Conservation (phyloP, 2,888 invertebrate species). For the Crossocerus cetratus region DNA sequence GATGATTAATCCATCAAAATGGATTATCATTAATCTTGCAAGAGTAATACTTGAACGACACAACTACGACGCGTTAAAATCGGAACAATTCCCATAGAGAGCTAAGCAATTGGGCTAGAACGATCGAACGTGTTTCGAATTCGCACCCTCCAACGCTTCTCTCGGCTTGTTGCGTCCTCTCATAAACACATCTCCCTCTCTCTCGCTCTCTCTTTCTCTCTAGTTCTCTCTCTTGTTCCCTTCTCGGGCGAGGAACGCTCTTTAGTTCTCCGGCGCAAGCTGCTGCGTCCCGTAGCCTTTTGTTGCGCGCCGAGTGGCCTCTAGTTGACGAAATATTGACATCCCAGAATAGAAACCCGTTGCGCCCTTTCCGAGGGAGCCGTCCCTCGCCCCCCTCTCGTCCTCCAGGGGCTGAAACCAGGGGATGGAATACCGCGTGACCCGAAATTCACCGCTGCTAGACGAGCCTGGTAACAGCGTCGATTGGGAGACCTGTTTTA, state of each 20-base stretch:
- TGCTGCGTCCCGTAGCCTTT: conserved; percentile 54
- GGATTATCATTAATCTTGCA: no score
- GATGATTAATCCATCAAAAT: no score
- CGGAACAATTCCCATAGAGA: no score
- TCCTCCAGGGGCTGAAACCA: no score
- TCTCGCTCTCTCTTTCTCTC: conserved; percentile 18
- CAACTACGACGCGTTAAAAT: no score
- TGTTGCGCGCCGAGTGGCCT: conserved; percentile 68
- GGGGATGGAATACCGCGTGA: conserved; percentile 14
- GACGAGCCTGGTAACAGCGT: no score
- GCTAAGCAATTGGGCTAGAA: conserved; percentile 16
- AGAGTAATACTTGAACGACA: no score
- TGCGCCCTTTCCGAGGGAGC: conserved; percentile 54
- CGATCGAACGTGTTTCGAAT: conserved; percentile 27
- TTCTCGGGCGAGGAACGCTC: background rate
- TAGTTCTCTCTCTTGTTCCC: conserved; percentile 30
- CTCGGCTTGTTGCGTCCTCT: conserved; percentile 35
- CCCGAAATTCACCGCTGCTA: conserved; percentile 60
- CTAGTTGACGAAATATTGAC: conserved; percentile 76
- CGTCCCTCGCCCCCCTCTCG: conserved; percentile 33
- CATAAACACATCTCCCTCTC: conserved; percentile 42
- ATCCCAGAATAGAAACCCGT: conserved; percentile 74
- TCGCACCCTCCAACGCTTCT: conserved; percentile 32
- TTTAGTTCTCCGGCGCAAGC: conserved; percentile 45
- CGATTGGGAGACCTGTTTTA: no score